phyloP scores from a whole-genome alignment of 2,113 vertebrate species.

The Pituophis catenifer region DNA sequence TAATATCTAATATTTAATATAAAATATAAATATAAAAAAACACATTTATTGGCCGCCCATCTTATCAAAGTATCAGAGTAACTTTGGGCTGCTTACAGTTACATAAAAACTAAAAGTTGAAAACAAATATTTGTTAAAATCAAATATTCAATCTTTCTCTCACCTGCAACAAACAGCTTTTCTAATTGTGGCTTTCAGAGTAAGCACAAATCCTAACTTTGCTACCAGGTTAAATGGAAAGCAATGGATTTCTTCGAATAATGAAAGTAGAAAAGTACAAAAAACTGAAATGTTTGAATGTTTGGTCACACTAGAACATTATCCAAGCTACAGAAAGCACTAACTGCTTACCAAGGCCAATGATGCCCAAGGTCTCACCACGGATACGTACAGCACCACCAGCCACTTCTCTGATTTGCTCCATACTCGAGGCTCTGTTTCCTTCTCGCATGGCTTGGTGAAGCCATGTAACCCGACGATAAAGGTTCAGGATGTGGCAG shows the following conservation, averaged over 20 bases:
- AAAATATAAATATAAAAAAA: too few relatives aligned
- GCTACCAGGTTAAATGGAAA: neutral
- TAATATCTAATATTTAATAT: too few relatives aligned
- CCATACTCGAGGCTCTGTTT: constrained; percentile 82
- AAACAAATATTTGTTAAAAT: too few relatives aligned
- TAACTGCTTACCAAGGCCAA: constrained; percentile 81
- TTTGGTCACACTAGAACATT: neutral
- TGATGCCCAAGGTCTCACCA: constrained; percentile 88
- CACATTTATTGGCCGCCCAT: too few relatives aligned
- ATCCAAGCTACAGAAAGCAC: neutral
- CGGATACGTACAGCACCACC: constrained; percentile 88
- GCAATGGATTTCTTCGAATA: neutral
- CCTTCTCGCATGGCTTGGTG: constrained; percentile 88
- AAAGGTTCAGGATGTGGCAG: constrained; percentile 88
- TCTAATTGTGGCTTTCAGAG: neutral
- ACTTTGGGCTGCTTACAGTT: too few relatives aligned
- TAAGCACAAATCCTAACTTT: neutral
- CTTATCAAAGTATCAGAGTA: too few relatives aligned
- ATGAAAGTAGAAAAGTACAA: neutral
- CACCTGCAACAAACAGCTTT: neutral
- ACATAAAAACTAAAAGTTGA: too few relatives aligned
- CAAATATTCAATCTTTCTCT: neutral
- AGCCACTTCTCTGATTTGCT: constrained; percentile 88
- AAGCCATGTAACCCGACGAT: constrained; percentile 88
- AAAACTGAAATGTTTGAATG: constrained; percentile 16